phyloP scores from a whole-genome alignment of 1,140 invertebrate species.

The Solen grandis region DNA sequence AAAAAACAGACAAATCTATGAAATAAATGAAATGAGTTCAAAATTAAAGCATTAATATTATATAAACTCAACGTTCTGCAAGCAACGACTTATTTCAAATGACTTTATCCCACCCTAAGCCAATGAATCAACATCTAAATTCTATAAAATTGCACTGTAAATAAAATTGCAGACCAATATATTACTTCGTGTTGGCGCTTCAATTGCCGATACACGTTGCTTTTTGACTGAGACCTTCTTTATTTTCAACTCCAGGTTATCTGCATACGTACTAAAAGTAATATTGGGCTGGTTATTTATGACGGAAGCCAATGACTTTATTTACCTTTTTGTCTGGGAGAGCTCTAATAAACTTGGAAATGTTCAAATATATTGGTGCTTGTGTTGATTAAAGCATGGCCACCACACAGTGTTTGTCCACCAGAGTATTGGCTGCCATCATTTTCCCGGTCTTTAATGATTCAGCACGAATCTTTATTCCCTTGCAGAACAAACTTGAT shows the following conservation, averaged over 20 bases:
- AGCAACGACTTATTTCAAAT: too few relatives aligned
- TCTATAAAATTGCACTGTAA: conserved; percentile 55
- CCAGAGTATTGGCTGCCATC: too few relatives aligned
- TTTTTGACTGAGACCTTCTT: conserved; percentile 18
- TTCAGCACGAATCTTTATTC: too few relatives aligned
- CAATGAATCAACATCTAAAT: conserved; percentile 55
- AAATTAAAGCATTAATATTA: too few relatives aligned
- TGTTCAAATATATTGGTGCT: conserved; percentile 8
- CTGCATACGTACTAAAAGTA: conserved; percentile 1
- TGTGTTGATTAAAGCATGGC: conserved; percentile 1
- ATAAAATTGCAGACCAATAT: conserved; percentile 40
- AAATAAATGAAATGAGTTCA: too few relatives aligned
- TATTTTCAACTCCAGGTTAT: conserved; percentile 26
- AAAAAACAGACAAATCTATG: too few relatives aligned
- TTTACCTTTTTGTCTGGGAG: conserved; percentile 49
- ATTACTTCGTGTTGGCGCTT: conserved; percentile 29
- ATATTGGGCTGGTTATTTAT: conserved; percentile 44
- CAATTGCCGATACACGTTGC: conserved; percentile 13
- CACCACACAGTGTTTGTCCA: too few relatives aligned
- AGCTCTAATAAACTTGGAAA: conserved; percentile 48
- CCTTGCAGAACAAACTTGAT: too few relatives aligned
- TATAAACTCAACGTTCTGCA: too few relatives aligned
- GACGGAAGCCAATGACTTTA: conserved; percentile 38
- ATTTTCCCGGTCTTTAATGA: too few relatives aligned
- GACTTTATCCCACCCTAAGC: conserved; percentile 44